These are phyloP conservation scores for Shargacucullia verbasci DNA, from an alignment of 2,888 invertebrate genomes.

Conservation along the genomic window DNA sequence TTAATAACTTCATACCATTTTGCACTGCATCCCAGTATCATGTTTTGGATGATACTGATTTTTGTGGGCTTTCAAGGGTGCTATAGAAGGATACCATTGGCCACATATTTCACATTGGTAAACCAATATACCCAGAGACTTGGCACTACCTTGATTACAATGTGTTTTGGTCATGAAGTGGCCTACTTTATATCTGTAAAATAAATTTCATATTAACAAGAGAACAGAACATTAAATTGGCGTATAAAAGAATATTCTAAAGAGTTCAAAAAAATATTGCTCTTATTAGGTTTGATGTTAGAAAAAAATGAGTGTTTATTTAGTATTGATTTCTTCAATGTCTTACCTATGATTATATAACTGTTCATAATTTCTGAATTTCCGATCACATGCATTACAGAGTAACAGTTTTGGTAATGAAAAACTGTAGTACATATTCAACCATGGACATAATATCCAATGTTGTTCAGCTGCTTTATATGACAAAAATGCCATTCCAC, in stretches of 20 bases:
- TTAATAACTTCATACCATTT: slow-evolving; percentile 59
- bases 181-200: slow-evolving; percentile 79
- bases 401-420: slow-evolving; percentile 80
- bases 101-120: slow-evolving; percentile 85
- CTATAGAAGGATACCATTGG: slow-evolving; percentile 71
- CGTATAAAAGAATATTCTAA: too few species aligned
- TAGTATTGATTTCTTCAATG: too few species aligned
- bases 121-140: slow-evolving; percentile 65
- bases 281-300: too few species aligned
- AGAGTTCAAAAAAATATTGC: too few species aligned
- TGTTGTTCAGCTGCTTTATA: slow-evolving; percentile 82
- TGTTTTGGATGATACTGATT: slow-evolving; percentile 73
- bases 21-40: slow-evolving; percentile 62
- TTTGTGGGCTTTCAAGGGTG: slow-evolving; percentile 75
- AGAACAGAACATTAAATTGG: too few species aligned
- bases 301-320: too few species aligned
- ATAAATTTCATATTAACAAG: slow-evolving; percentile 4
- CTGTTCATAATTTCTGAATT: slow-evolving; percentile 84
- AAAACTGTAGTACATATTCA: slow-evolving; percentile 77
- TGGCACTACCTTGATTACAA: slow-evolving; percentile 56
- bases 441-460: slow-evolving; percentile 81
- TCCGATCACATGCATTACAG: slow-evolving; percentile 84
- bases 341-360: slow-evolving; percentile 83
- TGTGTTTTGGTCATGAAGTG: slow-evolving; percentile 80
- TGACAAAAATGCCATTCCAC: slow-evolving; percentile 74